Conservation (phyloP, 2,113 vertebrate species). For the Onychorhynchus coronatus region DNA sequence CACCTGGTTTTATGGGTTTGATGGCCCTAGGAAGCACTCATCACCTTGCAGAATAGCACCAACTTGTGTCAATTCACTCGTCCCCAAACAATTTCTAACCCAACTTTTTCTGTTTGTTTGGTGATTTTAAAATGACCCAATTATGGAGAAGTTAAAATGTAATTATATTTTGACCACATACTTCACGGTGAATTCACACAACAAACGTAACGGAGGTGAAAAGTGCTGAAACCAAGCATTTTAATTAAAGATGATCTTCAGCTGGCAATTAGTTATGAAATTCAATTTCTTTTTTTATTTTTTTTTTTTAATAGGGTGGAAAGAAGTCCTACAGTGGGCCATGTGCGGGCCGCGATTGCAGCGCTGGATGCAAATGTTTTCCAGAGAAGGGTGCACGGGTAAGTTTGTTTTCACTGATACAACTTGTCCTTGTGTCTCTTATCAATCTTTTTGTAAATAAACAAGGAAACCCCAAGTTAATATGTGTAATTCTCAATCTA, state of each 20-base stretch:
- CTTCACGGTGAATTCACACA: neutral
- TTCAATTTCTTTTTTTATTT: neutral
- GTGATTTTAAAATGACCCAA: neutral
- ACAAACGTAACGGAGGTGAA: neutral
- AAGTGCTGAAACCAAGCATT: neutral
- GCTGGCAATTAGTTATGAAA: neutral
- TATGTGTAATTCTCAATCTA: conserved; percentile 24
- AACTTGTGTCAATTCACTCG: neutral
- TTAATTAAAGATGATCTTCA: neutral
- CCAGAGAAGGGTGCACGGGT: conserved; percentile 88
- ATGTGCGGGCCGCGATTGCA: conserved; percentile 83
- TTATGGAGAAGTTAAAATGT: neutral
- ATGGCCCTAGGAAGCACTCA: neutral
- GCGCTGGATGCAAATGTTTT: conserved; percentile 79
- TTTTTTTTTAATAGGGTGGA: conserved; percentile 69
- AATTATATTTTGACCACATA: neutral
- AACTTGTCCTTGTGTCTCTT: conserved; percentile 24
- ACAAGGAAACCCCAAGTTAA: neutral
- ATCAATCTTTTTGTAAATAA: neutral
- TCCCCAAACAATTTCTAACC: neutral
- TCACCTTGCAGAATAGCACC: neutral
- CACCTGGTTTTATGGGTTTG: neutral
- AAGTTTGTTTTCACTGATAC: conserved; percentile 58
- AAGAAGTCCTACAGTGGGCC: conserved; percentile 75
- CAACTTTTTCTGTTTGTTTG: neutral